These are phyloP conservation scores for Brachyptera risi DNA, from an alignment of 2,888 invertebrate species.

Conservation along the genomic window DNA sequence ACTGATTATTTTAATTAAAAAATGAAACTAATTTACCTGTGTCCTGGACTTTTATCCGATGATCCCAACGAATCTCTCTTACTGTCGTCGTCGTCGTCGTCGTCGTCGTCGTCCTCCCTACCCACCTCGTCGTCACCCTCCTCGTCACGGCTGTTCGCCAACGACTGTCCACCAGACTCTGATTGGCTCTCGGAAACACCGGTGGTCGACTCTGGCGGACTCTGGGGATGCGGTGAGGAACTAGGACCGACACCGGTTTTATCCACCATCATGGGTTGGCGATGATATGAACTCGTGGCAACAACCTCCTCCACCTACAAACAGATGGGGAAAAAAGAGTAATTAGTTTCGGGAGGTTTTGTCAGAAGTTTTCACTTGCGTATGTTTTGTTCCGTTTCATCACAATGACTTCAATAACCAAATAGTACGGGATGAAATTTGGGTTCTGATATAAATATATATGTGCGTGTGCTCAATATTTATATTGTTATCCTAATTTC, in stretches of 20 bases:
- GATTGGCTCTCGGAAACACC: slow-evolving; percentile 22
- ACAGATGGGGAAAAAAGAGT: slow-evolving; percentile 23
- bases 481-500: too few relatives aligned
- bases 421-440: too few relatives aligned
- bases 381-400: too few relatives aligned
- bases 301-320: slow-evolving; percentile 40
- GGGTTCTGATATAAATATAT: too few relatives aligned
- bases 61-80: slow-evolving; percentile 47
- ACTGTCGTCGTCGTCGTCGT: slow-evolving; percentile 40
- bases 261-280: slow-evolving; percentile 38
- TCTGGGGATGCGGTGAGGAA: slow-evolving; percentile 32
- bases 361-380: too few relatives aligned
- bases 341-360: too few relatives aligned
- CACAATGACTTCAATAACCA: too few relatives aligned
- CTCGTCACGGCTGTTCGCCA: slow-evolving; percentile 65
- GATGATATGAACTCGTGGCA: slow-evolving; percentile 27
- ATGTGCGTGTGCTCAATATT: too few relatives aligned
- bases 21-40: slow-evolving; percentile 52
- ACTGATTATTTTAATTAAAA: too few relatives aligned
- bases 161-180: slow-evolving; percentile 46
- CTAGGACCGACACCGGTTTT: slow-evolving; percentile 41
- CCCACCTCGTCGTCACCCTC: slow-evolving; percentile 42
- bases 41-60: slow-evolving; percentile 66
- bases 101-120: slow-evolving; percentile 30
- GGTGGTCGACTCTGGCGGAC: slow-evolving; percentile 28